Evolutionary conservation across 2,113 vertebrate species (phyloP).

Genomic region (Elgaria multicarinata): DNA sequence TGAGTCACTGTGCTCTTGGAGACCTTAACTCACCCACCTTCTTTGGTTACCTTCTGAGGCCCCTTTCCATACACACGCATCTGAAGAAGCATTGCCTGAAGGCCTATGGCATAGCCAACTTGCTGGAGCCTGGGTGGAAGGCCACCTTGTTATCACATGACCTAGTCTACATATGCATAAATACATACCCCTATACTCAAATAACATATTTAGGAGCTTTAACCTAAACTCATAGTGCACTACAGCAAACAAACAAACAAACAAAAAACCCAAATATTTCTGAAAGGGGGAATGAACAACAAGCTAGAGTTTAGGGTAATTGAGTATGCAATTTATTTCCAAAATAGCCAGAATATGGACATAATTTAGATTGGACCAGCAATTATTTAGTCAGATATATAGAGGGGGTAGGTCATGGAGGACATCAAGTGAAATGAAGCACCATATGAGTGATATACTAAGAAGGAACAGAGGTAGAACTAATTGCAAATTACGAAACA

Average conservation of each 20-base stretch:
- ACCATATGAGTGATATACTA: neutral
- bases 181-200: neutral
- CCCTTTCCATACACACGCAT: neutral
- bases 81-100: neutral
- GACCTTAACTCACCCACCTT: too few species aligned
- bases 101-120: neutral
- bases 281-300: neutral
- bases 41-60: neutral
- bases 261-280: neutral
- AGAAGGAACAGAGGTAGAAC: neutral
- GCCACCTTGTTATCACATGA: neutral
- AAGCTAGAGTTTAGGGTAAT: neutral
- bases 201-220: neutral
- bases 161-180: neutral
- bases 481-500: neutral
- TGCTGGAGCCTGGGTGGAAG: neutral
- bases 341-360: neutral
- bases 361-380: neutral
- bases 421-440: too few species aligned
- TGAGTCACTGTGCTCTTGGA: neutral
- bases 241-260: neutral
- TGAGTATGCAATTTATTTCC: neutral
- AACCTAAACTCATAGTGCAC: neutral
- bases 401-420: neutral
- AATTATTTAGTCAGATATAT: neutral